Percentiles rank a stretch among this genome's conserved stretches.
These are phyloP conservation scores for Acipenser ruthenus DNA, from an alignment of 2,797 vertebrate genomes.

Conservation along the genomic window DNA sequence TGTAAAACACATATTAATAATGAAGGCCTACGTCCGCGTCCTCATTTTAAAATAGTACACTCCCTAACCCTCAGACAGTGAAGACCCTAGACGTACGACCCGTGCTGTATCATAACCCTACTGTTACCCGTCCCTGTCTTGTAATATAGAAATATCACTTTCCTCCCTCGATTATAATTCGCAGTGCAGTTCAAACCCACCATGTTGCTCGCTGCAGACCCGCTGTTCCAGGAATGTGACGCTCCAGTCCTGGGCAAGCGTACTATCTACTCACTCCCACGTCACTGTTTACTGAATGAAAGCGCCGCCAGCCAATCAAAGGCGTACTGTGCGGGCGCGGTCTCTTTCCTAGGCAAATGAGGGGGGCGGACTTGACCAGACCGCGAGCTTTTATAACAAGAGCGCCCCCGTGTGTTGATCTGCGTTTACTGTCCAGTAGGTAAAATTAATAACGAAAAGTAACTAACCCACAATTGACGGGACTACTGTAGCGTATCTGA, in stretches of 20 bases:
- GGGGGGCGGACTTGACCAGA: background rate
- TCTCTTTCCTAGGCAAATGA: slow-evolving; percentile 8
- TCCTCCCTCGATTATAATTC: background rate
- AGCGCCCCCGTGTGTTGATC: too few species aligned
- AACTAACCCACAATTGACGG: too few species aligned
- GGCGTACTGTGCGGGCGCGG: slow-evolving; percentile 5
- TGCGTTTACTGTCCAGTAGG: too few species aligned
- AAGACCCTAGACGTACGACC: background rate
- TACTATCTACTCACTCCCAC: slow-evolving; percentile 16
- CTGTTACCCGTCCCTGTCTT: background rate
- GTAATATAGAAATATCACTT: background rate
- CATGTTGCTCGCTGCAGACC: slow-evolving; percentile 33
- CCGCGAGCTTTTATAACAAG: background rate
- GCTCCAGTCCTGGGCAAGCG: slow-evolving; percentile 1
- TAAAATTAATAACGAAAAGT: too few species aligned
- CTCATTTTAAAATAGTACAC: slow-evolving; percentile 1
- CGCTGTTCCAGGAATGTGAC: slow-evolving; percentile 45
- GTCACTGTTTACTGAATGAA: slow-evolving; percentile 20
- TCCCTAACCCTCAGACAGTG: slow-evolving; percentile 7
- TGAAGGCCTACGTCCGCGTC: slow-evolving; percentile 3
- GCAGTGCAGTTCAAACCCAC: slow-evolving; percentile 36
- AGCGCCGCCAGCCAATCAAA: slow-evolving; percentile 24
- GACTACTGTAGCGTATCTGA: too few species aligned
- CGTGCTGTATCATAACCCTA: background rate
- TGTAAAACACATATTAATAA: background rate